Base-by-base conservation (phyloP, 37 sponge, comb jelly and placozoan genomes). In the Tethya wilhelma region DNA sequence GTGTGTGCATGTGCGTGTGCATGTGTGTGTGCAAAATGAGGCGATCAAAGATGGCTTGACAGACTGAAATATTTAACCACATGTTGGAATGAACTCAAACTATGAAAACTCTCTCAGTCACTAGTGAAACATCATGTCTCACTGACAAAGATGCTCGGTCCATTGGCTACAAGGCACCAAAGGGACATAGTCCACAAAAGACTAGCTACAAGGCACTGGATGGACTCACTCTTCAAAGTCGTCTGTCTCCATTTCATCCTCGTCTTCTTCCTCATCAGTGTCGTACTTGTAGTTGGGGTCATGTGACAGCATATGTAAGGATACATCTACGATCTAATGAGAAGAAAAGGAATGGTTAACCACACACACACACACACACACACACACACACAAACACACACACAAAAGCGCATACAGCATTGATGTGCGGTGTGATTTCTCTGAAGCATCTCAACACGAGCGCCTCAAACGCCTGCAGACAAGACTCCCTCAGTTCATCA, bases 201-300 rank as follows among this genome's bases (percentile, higher is more conserved):
- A 59, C 23, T 6, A 30, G 62, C 23, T 4, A 67, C 38, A 31
- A 8, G n/a, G 62, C n/a, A n/a, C n/a, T n/a, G n/a, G n/a, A n/a
- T n/a, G n/a, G n/a, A 44, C 77, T 84, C 28, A 84, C 84, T 84
- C 84, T 23, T 59, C 75, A 59, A 58, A 75, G 1, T 58, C 67
- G 7, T 82, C 86, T 22, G 64, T 59, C 12, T 94, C 95, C 33
- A 89, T 89, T 22, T 85, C 93, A 17, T 79, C 83, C 1, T 67
- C 86, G 22, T 89, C 90, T 59, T 81, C 88, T 6, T 93, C 98
- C 0, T 85, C 94, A 44, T 91, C 94, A 29, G 49, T 59, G 23
- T 91, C 97, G 64, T 97, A 97, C 79, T 98, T 90, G 87, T 98
- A 98, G 86, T 98, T 98, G 7, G 98, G 98, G 44, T 98, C 98